A percentile compares a stretch with the other conserved stretches of the same genome.
These are phyloP conservation scores for Aethes cnicana DNA, from an alignment of 2,888 invertebrate species.

Conservation along the genomic window DNA sequence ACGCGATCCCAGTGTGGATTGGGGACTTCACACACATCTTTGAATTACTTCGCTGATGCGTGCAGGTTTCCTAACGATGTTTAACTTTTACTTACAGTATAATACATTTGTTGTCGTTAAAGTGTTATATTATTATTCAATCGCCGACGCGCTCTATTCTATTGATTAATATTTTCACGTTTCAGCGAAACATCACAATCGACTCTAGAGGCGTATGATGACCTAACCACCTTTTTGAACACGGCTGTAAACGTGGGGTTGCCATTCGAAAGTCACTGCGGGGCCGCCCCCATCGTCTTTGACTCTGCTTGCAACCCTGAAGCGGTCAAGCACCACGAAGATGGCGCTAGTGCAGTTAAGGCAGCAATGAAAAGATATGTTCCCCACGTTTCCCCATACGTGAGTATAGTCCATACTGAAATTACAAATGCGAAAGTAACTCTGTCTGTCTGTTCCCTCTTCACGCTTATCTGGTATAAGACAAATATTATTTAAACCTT, in stretches of 20 bases:
- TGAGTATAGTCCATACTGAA: slow-evolving; percentile 47
- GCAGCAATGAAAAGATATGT: slow-evolving; percentile 54
- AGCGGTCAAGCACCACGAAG: slow-evolving; percentile 37
- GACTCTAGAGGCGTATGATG: slow-evolving; percentile 35
- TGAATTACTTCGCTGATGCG: no score
- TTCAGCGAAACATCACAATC: slow-evolving; percentile 53
- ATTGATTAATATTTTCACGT: slow-evolving; percentile 28
- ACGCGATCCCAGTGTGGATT: no score
- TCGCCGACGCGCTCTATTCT: background rate
- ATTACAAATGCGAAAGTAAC: no score
- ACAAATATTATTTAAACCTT: no score
- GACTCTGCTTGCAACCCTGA: slow-evolving; percentile 45
- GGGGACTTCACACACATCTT: no score
- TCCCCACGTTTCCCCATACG: slow-evolving; percentile 69
- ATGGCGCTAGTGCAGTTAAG: slow-evolving; percentile 45
- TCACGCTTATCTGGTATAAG: no score
- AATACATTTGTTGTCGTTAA: no score
- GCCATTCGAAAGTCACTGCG: slow-evolving; percentile 71
- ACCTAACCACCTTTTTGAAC: slow-evolving; percentile 50
- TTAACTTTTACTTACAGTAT: no score
- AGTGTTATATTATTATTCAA: no score
- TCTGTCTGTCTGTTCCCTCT: no score
- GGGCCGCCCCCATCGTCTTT: slow-evolving; percentile 56
- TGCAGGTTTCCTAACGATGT: no score
- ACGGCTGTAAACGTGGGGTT: slow-evolving; percentile 43